These are phyloP conservation scores for Aphelenchoides bicaudatus DNA, from an alignment of 2,888 invertebrate species.

Conservation along the genomic window DNA sequence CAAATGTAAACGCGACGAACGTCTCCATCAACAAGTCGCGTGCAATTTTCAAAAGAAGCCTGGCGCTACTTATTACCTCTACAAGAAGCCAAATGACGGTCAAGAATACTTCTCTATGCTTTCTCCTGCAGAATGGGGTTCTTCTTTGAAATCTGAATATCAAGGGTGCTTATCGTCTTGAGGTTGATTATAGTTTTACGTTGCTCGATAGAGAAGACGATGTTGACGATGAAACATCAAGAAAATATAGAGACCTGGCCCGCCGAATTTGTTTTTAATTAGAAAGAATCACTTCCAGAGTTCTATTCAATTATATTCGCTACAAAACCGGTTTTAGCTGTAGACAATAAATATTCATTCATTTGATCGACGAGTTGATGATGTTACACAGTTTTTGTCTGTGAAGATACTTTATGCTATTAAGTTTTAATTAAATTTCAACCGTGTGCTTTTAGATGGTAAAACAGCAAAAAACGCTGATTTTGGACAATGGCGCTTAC, in stretches of 20 bases:
- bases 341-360: too few relatives aligned
- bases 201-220: slow-evolving; percentile 24
- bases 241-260: not conserved
- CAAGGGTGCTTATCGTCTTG: slow-evolving; percentile 70
- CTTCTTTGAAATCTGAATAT: slow-evolving; percentile 66
- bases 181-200: slow-evolving; percentile 73
- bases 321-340: not conserved
- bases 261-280: slow-evolving; percentile 18
- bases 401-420: not conserved
- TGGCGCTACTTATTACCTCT: slow-evolving; percentile 73
- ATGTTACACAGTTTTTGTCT: not conserved
- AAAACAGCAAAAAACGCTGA: slow-evolving; percentile 23
- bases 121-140: slow-evolving; percentile 75
- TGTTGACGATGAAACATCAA: not conserved
- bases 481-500: slow-evolving; percentile 57
- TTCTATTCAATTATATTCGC: not conserved
- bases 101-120: slow-evolving; percentile 72
- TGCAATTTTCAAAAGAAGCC: slow-evolving; percentile 75
- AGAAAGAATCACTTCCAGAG: not conserved
- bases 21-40: slow-evolving; percentile 70
- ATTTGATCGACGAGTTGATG: too few relatives aligned
- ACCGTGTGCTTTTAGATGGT: slow-evolving; percentile 1
- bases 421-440: not conserved
- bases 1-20: slow-evolving; percentile 67
- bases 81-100: slow-evolving; percentile 69